Evolutionary conservation across 2,113 vertebrate genomes (phyloP), one percentile per base, ranked within the genome.

Genomic region (Donacobius atricapilla): DNA sequence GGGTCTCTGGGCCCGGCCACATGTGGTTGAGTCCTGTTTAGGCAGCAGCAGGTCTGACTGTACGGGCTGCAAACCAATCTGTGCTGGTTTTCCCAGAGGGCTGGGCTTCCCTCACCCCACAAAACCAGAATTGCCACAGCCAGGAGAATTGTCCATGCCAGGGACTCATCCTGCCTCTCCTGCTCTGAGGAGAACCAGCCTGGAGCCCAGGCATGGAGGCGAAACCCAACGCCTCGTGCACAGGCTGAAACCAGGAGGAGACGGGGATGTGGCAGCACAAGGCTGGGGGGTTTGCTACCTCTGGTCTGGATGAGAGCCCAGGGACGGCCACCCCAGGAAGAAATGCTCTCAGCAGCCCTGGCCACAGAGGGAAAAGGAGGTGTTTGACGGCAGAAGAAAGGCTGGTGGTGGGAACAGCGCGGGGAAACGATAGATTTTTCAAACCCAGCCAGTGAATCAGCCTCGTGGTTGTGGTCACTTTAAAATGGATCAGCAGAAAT

Each of bases 141-240:
- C 56, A 50, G 61, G 40, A 64, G 48, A 48, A 40, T 7, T 6
- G 22, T 75, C 72, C 10, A 0, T 13, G 37, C 35, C 6, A 2
- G 37, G 51, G 17, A 21, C 60, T 90, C 47, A 30, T 57, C 69
- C 68, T 90, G 48, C 48, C 23, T 57, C 68, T 90, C 39, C 66
- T 33, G 7, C 2, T 7, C 73, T 57, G 61, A 61, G 66, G n/a
- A 57, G 35, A 65, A 15, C 37, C 47, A 70, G 23, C 45, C 16
- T 20, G 6, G 63, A 82, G 33, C 17, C 33, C 22, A 9, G 23
- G 11, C 12, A 2, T 0, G 13, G 30, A 22, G 48, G 48, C 65
- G 82, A 2, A 9, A 28, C 27, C 27, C 0, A 0, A 1, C 22
- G 37, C 16, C 42, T 57, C 4, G 0, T 10, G 57, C 17, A 13